A percentile compares a stretch with the other conserved stretches of the same genome.
These are phyloP conservation scores for Amblyjoppa fuscipennis DNA, from an alignment of 2,888 invertebrate genomes.

Conservation along the genomic window DNA sequence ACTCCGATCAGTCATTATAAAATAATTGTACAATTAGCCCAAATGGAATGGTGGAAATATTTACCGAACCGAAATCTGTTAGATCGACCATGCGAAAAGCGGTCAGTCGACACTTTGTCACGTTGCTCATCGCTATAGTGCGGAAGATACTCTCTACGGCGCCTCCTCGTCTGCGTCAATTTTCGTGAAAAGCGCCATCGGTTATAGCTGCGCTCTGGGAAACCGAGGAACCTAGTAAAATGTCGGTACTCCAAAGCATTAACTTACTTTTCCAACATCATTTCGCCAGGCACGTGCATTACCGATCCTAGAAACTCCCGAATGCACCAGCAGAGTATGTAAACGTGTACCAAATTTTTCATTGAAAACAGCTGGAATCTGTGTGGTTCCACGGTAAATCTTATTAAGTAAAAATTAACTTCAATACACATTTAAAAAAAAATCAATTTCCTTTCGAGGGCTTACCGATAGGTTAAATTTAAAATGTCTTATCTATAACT, in stretches of 20 bases:
- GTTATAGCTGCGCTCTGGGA: constrained; percentile 69
- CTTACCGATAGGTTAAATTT: too few species aligned
- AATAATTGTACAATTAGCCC: not conserved
- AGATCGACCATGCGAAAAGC: constrained; percentile 69
- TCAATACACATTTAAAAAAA: too few species aligned
- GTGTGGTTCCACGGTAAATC: not conserved
- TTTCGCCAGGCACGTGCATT: constrained; percentile 11
- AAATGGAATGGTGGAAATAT: not conserved
- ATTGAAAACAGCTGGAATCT: constrained; percentile 48
- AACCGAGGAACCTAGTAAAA: not conserved
- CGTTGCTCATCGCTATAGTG: constrained; percentile 66
- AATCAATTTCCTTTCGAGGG: too few species aligned
- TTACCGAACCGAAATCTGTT: constrained; percentile 65
- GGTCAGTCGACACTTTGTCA: constrained; percentile 69
- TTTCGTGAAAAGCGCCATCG: constrained; percentile 69
- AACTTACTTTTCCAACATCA: not conserved
- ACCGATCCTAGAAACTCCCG: constrained; percentile 60
- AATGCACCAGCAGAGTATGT: constrained; percentile 71
- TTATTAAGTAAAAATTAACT: too few species aligned
- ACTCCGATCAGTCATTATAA: not conserved
- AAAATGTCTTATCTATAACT: too few species aligned
- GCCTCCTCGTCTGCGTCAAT: constrained; percentile 66
- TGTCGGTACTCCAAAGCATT: not conserved
- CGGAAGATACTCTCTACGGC: constrained; percentile 56
- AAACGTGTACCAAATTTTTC: constrained; percentile 71